phyloP scores from a whole-genome alignment of 2,888 invertebrate species.

The Pyrocoelia pectoralis region DNA sequence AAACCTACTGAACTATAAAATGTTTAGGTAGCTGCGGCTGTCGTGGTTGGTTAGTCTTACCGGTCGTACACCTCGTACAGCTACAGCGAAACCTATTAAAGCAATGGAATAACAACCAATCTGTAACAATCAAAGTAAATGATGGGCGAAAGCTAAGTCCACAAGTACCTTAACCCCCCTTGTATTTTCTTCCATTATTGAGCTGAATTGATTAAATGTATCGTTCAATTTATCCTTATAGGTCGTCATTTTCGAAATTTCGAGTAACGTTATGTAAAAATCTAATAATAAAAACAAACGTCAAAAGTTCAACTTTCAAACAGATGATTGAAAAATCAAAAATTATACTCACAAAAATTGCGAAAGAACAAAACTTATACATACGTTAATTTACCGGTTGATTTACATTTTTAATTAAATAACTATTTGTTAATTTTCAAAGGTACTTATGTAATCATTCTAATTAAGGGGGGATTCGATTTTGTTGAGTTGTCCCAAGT shows the following conservation, averaged over 20 bases:
- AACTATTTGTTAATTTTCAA: too few species aligned
- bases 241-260: slow-evolving; percentile 13
- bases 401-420: too few species aligned
- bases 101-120: slow-evolving; percentile 65
- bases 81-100: slow-evolving; percentile 60
- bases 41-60: slow-evolving; percentile 54
- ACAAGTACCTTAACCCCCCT: slow-evolving; percentile 58
- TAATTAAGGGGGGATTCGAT: too few species aligned
- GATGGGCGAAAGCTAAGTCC: not conserved
- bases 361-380: not conserved
- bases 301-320: not conserved
- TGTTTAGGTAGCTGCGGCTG: slow-evolving; percentile 15
- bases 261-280: not conserved
- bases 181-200: slow-evolving; percentile 55
- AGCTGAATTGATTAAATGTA: slow-evolving; percentile 49
- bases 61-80: slow-evolving; percentile 63
- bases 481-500: too few species aligned
- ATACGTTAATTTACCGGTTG: not conserved
- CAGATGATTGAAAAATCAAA: too few species aligned
- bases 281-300: not conserved
- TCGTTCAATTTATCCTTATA: slow-evolving; percentile 46
- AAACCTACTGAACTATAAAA: slow-evolving; percentile 58
- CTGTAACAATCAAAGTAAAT: slow-evolving; percentile 49
- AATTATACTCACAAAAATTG: too few species aligned
- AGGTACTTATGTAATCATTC: too few species aligned